A percentile compares a stretch with the other conserved stretches of the same genome.
Evolutionary conservation across 2,113 vertebrate species (phyloP).

Genomic region (Chaetops frenatus): DNA sequence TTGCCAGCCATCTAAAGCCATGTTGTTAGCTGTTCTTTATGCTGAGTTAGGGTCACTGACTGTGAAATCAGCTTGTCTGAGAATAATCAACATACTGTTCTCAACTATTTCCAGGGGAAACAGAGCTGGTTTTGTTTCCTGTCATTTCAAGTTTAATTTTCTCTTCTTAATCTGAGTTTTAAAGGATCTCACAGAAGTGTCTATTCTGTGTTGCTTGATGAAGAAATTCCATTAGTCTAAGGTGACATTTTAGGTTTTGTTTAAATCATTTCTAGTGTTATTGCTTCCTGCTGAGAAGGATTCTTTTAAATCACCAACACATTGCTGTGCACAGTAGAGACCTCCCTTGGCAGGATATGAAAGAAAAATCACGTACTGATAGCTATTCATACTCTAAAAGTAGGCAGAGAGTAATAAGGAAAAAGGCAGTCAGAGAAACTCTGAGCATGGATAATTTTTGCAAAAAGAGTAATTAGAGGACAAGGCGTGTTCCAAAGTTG

Average conservation of each 20-base stretch:
- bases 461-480: background rate
- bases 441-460: background rate
- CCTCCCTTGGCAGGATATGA: background rate
- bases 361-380: background rate
- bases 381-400: background rate
- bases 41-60: background rate
- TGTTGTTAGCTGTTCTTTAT: background rate
- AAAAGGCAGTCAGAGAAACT: background rate
- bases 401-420: background rate
- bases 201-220: background rate
- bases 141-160: constrained; percentile 22
- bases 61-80: background rate
- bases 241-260: constrained; percentile 37
- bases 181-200: constrained; percentile 1
- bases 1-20: background rate
- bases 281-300: constrained; percentile 19
- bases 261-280: constrained; percentile 41
- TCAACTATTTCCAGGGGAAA: background rate
- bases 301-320: background rate
- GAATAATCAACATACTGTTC: constrained; percentile 4
- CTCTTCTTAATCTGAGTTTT: constrained; percentile 6
- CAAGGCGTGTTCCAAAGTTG: background rate
- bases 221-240: constrained; percentile 49
- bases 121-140: background rate
- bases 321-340: background rate